These are phyloP conservation scores for Habrosyne pyritoides DNA, from an alignment of 2,888 invertebrate genomes.

Conservation along the genomic window DNA sequence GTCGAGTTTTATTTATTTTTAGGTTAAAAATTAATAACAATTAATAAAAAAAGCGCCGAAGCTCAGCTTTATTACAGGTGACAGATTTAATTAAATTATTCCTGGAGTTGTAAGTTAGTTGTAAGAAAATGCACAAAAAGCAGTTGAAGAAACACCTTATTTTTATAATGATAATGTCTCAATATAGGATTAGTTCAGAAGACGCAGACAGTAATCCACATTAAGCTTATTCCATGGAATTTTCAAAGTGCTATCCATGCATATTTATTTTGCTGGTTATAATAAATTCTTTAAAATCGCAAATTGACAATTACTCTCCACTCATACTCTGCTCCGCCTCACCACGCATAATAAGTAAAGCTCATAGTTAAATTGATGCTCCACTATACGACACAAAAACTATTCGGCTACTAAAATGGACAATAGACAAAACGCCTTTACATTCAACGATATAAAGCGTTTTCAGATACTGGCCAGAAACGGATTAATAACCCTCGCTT, in stretches of 20 bases:
- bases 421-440: constrained; percentile 46
- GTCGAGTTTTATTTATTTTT: too few species aligned
- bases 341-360: too few species aligned
- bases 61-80: neutral
- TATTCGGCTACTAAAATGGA: constrained; percentile 46
- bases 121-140: too few species aligned
- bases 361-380: constrained; percentile 27
- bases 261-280: too few species aligned
- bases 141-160: too few species aligned
- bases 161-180: neutral
- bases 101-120: too few species aligned
- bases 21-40: too few species aligned
- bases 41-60: too few species aligned
- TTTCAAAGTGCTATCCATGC: too few species aligned
- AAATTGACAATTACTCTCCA: too few species aligned
- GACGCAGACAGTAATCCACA: neutral
- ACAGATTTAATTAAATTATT: too few species aligned
- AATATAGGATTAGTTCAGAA: neutral
- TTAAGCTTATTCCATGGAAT: neutral
- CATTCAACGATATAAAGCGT: constrained; percentile 58
- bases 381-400: constrained; percentile 45
- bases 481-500: constrained; percentile 66
- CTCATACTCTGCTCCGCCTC: too few species aligned
- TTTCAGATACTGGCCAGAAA: constrained; percentile 67
- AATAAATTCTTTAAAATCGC: neutral